A percentile compares a stretch with the other conserved stretches of the same genome.
These are phyloP conservation scores for Tetramorium alpestre DNA, from an alignment of 1,140 invertebrate species.

Conservation along the genomic window DNA sequence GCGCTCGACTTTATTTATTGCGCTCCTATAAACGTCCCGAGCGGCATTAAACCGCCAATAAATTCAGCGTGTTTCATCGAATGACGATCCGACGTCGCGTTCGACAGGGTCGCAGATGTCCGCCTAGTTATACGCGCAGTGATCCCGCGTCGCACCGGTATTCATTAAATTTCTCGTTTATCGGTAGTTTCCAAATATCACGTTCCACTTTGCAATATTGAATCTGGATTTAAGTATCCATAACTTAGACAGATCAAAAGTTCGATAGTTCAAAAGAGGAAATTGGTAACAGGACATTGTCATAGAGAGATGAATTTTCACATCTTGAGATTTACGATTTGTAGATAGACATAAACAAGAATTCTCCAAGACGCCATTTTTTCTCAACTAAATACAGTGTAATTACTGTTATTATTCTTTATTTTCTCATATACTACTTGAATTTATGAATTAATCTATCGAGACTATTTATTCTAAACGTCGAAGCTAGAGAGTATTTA, in stretches of 20 bases:
- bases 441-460: not conserved
- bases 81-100: constrained; percentile 59
- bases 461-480: not conserved
- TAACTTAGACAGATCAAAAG: not conserved
- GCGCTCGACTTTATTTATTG: constrained; percentile 69
- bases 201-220: not conserved
- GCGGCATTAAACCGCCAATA: constrained; percentile 70
- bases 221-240: constrained; percentile 19
- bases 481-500: not conserved
- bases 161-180: constrained; percentile 37
- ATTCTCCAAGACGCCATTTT: not conserved
- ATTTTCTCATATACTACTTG: not conserved
- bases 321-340: not conserved
- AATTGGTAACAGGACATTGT: not conserved
- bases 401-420: not conserved
- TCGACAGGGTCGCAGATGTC: constrained; percentile 57
- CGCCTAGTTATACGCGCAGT: constrained; percentile 13
- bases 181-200: not conserved
- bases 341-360: not conserved
- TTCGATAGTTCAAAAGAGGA: not conserved
- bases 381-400: not conserved
- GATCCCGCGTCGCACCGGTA: not conserved
- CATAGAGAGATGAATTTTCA: not conserved
- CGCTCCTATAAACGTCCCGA: constrained; percentile 65
- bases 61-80: constrained; percentile 62